A percentile compares a stretch with the other conserved stretches of the same genome.
These are phyloP conservation scores for Meloidogyne hapla DNA, from an alignment of 1,140 invertebrate genomes.

Conservation along the genomic window DNA sequence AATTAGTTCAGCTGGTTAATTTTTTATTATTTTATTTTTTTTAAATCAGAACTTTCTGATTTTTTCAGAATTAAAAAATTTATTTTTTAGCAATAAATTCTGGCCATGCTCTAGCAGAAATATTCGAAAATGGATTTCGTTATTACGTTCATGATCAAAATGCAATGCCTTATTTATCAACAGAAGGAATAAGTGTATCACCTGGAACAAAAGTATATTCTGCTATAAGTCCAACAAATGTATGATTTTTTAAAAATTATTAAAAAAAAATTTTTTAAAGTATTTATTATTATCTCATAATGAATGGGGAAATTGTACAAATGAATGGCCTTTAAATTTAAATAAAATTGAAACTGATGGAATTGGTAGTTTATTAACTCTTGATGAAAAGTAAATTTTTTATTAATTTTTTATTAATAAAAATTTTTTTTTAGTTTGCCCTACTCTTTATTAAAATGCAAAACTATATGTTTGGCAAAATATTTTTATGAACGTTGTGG, in stretches of 20 bases:
- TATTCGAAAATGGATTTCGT: slow-evolving; percentile 56
- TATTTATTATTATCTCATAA: slow-evolving; percentile 48
- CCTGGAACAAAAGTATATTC: slow-evolving; percentile 56
- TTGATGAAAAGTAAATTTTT: slow-evolving; percentile 18
- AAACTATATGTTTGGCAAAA: slow-evolving; percentile 51
- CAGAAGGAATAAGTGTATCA: slow-evolving; percentile 60
- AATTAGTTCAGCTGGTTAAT: slow-evolving; percentile 30
- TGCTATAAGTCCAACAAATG: slow-evolving; percentile 55
- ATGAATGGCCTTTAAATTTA: slow-evolving; percentile 50
- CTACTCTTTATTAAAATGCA: slow-evolving; percentile 57
- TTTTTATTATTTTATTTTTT: not conserved
- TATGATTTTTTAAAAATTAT: slow-evolving; percentile 28
- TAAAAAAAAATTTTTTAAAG: slow-evolving; percentile 30
- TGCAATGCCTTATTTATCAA: slow-evolving; percentile 52
- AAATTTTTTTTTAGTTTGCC: slow-evolving; percentile 7
- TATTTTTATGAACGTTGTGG: slow-evolving; percentile 57
- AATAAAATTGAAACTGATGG: slow-evolving; percentile 9
- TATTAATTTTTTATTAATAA: not conserved
- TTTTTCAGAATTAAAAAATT: too few species aligned
- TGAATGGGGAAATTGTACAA: slow-evolving; percentile 58
- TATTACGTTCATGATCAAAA: slow-evolving; percentile 54
- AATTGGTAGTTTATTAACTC: slow-evolving; percentile 7
- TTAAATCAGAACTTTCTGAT: slow-evolving; percentile 16
- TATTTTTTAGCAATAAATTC: slow-evolving; percentile 30
- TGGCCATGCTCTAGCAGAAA: slow-evolving; percentile 45